phyloP scores from a whole-genome alignment of 1,140 invertebrate species.

The Globodera rostochiensis region DNA sequence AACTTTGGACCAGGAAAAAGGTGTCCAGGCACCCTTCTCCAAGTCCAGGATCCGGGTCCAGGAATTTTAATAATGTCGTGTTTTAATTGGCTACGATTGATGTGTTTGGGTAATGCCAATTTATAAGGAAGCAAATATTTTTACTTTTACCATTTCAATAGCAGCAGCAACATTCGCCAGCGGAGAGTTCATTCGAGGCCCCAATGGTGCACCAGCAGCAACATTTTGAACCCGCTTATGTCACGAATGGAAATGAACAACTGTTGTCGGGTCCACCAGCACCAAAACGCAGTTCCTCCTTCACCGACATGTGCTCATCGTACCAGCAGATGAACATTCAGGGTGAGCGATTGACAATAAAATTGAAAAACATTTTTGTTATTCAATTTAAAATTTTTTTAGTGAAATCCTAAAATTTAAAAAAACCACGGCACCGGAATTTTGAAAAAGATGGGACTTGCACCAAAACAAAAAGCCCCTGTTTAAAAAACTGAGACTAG shows the following conservation, averaged over 20 bases:
- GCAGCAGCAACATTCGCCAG: not conserved
- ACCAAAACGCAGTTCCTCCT: not conserved
- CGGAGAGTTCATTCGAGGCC: not conserved
- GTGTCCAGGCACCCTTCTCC: too few species aligned
- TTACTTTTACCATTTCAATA: too few species aligned
- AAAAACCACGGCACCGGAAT: not conserved
- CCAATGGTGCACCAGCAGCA: not conserved
- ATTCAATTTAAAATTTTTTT: not conserved
- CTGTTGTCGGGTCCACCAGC: not conserved
- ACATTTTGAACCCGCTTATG: not conserved
- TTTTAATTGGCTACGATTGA: too few species aligned
- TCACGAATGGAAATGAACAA: not conserved
- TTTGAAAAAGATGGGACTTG: not conserved
- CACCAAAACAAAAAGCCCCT: too few species aligned
- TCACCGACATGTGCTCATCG: not conserved
- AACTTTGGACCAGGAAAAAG: too few species aligned
- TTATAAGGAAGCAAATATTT: too few species aligned
- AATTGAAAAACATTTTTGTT: not conserved
- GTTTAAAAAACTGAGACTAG: too few species aligned
- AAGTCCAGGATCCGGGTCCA: too few species aligned
- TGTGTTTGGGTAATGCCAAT: too few species aligned
- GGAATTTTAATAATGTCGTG: too few species aligned
- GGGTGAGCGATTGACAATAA: not conserved
- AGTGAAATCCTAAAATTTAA: too few species aligned
- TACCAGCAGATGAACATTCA: slow-evolving; percentile 18